Evolutionary conservation across 2,888 invertebrate genomes (phyloP), one percentile per base, ranked within the genome.

Genomic region (Polydrusus pterygomalis): DNA sequence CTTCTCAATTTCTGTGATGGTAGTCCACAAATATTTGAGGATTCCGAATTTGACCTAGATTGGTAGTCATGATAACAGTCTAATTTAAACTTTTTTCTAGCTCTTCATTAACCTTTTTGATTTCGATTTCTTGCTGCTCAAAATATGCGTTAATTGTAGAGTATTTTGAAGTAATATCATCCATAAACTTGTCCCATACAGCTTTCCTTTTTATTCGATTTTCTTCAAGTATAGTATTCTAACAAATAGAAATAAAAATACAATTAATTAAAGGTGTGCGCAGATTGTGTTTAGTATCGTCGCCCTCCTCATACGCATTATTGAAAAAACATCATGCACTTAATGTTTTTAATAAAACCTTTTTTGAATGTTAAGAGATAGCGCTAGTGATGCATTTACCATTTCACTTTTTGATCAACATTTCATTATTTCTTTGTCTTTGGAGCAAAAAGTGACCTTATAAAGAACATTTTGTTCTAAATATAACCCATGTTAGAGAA

Each of bases 91-190:
- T 63, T 63, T 17, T 91, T 84, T 95, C 94, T 67, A 95, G 88
- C 83, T 94, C 93, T 73, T 91, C 89, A 86, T 95, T 96, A 82
- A 93, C 91, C 79, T 93, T 92, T 79, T 90, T 88, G 6, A 96
- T 88, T 87, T 95, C 93, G 84, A 92, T 92, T 88, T 96, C 94
- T 87, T 95, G 95, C 83, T 93, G 92, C 84, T 92, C 91, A 88
- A 94, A 95, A 49, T 93, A 92, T 85, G 91, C 91, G 83, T 96
- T 94, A 80, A 96, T 93, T 85, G 93, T 91, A 80, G 91, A 89
- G 86, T 94, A 95, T 83, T 92, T 93, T 80, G 92, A 91, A 83
- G 93, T 92, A 88, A 96, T 92, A 87, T 94, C 93, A 89, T 93
- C 92, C 87, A 95, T 92, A 84, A 96, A 95, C 79, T 90, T 90